Evolutionary conservation across 2,888 invertebrate species (phyloP), one percentile per base, ranked within the genome.

Genomic region (Drosophila paranaensis): DNA sequence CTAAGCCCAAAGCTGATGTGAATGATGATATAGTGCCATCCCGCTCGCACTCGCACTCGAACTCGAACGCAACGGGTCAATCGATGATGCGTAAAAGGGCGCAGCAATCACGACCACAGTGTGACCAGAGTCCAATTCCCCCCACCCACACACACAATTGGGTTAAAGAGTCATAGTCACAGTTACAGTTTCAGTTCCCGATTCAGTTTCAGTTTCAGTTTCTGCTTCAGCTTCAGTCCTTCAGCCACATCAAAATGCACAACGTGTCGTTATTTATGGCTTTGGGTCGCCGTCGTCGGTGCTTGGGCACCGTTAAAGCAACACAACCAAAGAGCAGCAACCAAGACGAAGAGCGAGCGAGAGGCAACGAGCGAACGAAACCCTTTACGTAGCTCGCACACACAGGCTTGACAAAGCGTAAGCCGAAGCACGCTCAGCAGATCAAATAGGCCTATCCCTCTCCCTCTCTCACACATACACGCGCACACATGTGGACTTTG

Each of bases 211-310:
- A 46, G 45, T 61, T 50, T 6, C 50, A 46, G 58, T 58, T 58
- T 9, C 14, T 1, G 27, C 27, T 46, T 10, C 30, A 3, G 48
- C 27, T 48, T n/a, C 48, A 20, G 33, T 50, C 13, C 69, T 66
- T 66, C 64, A 60, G 69, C 51, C 74, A 62, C 77, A 85, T 89
- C 89, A 85, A 85, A 87, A 89, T 85, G 88, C 85, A 89, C 78
- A 89, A 76, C 84, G 84, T 87, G 84, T 83, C 88, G 74, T 89
- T 86, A 83, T 86, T 87, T 89, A 87, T 84, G 77, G 70, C 62
- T 74, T 78, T 77, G 69, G 67, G 65, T 62, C 48, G 76, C 9
- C 48, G 48, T 70, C 72, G 79, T 71, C 76, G 79, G 58, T 63
- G 61, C 78, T 60, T 60, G 45, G 68, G 67, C 66, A 62, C 51